Base-by-base conservation (phyloP, 2,113 vertebrate species). In the Malurus melanocephalus region DNA sequence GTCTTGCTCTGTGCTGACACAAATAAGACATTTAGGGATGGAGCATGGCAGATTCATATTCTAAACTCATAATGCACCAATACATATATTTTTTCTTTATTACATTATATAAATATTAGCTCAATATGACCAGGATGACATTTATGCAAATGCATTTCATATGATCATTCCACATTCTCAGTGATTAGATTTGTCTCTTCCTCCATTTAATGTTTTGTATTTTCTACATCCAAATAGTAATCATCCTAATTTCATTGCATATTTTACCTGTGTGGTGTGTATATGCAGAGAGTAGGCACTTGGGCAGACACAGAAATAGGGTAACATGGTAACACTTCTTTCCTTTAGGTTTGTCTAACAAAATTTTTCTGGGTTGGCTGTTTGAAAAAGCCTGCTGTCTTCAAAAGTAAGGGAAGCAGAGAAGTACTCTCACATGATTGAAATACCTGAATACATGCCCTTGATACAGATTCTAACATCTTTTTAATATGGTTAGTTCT, bases 151-250 rank as follows among this genome's bases (percentile, higher is more conserved):
- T 71, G 5, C 5, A 74, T 83, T 94, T 91, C 48, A 76, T 22
- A 49, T 40, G 57, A 81, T 61, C 27, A 49, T 79, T 91, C 64
- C 80, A 74, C 4, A 3, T 64, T 85, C 35, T 74, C 45, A 49
- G 43, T 85, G 55, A 87, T 86, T 91, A 82, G 65, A 73, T 85
- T 74, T 87, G 40, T 68, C 94, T 87, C 38, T 85, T 80, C 71
- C 73, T 87, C 21, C 6, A 0, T 85, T 88, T 83, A 74, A 59
- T 85, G 56, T 6, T 80, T 91, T 68, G 22, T 48, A 35, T 87
- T 92, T 87, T 87, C 88, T 88, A 32, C 24, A 56, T 42, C 62
- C 62, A 67, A 76, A 76, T 45, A 68, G 49, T 32, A 84, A 76
- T 66, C 42, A 73, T 66, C 23, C 27, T 69, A 53, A 69, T 91